Base-by-base conservation (phyloP, 2,113 vertebrate genomes). In the Laterallus jamaicensis region DNA sequence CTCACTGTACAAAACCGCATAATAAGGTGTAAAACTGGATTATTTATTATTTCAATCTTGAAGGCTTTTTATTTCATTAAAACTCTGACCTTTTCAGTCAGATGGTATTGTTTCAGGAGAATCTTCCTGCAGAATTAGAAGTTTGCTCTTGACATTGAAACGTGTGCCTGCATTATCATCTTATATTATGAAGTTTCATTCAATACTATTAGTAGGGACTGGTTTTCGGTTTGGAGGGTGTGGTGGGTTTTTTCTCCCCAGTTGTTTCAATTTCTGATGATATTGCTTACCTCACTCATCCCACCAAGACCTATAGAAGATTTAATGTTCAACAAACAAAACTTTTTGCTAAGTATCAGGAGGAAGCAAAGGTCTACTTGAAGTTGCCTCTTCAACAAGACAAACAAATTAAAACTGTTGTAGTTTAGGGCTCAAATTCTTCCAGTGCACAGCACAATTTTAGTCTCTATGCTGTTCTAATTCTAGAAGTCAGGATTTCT, bases 1-100 rank as follows among this genome's bases (percentile, higher is more conserved):
- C 66, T 94, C 66, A n/a, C 74, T 96, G 40, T 78, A 73, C 50
- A 82, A 62, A 94, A 82, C 17, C 84, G 44, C 60, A 70, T 77
- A 92, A 80, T 64, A 69, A 70, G 24, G 6, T 81, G 32, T 84
- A 60, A 94, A 94, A 32, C 20, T 44, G 17, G 86, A 70, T 90
- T 95, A 55, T 85, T 94, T 87, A 76, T 78, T 94, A 82, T 92
- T 95, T 93, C 42, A 11, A 52, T 67, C 55, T 68, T 58, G 18
- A 92, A 44, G 25, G n/a, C 24, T 54, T 82, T 68, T 89, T 71
- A 88, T 69, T 91, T 87, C 63, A 70, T 94, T 83, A 91, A 58
- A n/a, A 85, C 32, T 39, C 35, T 93, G 88, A 66, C 88, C 80
- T 95, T 87, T 86, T 42, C 54, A 89, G 47, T 85, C 82, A 90